These are phyloP conservation scores for Plestiodon gilberti DNA, from an alignment of 2,113 vertebrate species.

Conservation along the genomic window DNA sequence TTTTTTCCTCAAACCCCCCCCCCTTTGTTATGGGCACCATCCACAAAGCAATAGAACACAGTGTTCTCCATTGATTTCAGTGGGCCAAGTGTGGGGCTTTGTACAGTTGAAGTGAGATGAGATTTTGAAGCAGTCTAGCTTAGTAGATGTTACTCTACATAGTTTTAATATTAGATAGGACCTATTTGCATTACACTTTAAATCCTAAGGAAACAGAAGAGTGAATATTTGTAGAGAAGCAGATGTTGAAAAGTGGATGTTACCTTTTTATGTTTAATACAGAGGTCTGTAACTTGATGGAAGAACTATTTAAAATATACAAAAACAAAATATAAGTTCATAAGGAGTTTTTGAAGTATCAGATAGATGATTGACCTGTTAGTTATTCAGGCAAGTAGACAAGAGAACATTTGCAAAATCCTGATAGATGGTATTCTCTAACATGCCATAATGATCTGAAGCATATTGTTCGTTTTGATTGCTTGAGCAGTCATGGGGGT, in stretches of 20 bases:
- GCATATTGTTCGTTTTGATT: constrained; percentile 16
- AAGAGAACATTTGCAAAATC: constrained; percentile 27
- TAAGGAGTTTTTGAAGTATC: constrained; percentile 60
- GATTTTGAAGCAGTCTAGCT: not conserved
- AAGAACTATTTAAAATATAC: constrained; percentile 14
- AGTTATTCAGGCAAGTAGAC: constrained; percentile 31
- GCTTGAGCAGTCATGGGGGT: constrained; percentile 23
- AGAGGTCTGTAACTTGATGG: constrained; percentile 34
- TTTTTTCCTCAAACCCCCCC: not conserved
- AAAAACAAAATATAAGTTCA: not conserved
- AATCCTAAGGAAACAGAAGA: constrained; percentile 64
- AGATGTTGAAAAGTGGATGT: constrained; percentile 66
- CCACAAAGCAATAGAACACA: not conserved
- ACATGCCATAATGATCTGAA: constrained; percentile 28
- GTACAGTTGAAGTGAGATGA: not conserved
- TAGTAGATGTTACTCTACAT: not conserved
- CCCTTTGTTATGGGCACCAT: constrained; percentile 71
- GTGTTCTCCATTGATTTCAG: not conserved
- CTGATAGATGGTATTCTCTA: not conserved
- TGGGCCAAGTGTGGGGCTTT: not conserved
- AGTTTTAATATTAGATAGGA: constrained; percentile 72
- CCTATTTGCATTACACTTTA: constrained; percentile 59
- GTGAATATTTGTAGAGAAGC: constrained; percentile 33
- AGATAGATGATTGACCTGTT: constrained; percentile 57
- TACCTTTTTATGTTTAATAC: constrained; percentile 51